Percentiles rank a stretch among this genome's conserved stretches.
Evolutionary conservation across 2,888 invertebrate species (phyloP).

Genomic region (Cantharis nigra): DNA sequence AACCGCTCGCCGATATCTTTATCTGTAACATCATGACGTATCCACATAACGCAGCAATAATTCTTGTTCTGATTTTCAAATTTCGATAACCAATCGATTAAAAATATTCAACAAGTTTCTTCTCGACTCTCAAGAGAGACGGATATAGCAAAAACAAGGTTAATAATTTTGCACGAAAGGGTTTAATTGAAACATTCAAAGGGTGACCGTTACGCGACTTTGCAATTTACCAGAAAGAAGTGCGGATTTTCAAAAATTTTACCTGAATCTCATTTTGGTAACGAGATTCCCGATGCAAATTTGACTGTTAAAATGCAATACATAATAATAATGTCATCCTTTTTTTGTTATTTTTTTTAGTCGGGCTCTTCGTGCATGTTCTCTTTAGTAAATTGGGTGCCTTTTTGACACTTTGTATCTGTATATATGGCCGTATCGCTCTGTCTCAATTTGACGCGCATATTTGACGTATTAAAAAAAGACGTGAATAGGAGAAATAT

Average conservation of each 20-base stretch:
- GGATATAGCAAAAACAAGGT: too few relatives aligned
- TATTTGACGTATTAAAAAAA: neutral
- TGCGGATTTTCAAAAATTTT: neutral
- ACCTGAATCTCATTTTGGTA: constrained; percentile 12
- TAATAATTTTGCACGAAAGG: neutral
- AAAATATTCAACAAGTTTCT: neutral
- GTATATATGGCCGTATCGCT: constrained; percentile 8
- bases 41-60: neutral
- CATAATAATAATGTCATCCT: constrained; percentile 37
- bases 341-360: constrained; percentile 23
- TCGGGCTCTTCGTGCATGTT: constrained; percentile 12
- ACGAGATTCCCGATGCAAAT: constrained; percentile 21
- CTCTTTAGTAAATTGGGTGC: constrained; percentile 32
- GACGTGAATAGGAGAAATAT: constrained; percentile 6
- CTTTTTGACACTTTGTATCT: constrained; percentile 31
- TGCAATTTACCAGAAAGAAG: neutral
- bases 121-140: too few relatives aligned
- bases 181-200: neutral
- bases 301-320: constrained; percentile 33
- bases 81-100: neutral
- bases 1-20: constrained; percentile 39
- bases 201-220: neutral
- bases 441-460: constrained; percentile 7
- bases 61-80: neutral
- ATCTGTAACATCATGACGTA: constrained; percentile 33